These are phyloP conservation scores for Cyprinus carpio DNA, from an alignment of 2,113 vertebrate species.

Conservation along the genomic window DNA sequence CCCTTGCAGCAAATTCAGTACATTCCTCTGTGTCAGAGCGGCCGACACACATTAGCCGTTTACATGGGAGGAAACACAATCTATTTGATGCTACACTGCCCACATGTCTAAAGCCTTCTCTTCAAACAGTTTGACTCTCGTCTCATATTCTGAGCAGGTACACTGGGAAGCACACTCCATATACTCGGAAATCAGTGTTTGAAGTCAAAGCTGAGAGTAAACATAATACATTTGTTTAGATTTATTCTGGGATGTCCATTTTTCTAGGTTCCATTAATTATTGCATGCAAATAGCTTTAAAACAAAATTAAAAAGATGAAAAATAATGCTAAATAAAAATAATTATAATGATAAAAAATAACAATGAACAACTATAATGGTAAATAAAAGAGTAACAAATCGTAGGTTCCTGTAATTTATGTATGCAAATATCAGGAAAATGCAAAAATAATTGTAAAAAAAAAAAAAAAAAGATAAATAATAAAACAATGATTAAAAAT, in stretches of 20 bases:
- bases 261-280: slow-evolving; percentile 65
- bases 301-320: neutral
- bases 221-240: slow-evolving; percentile 72
- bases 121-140: slow-evolving; percentile 73
- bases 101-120: slow-evolving; percentile 73
- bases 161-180: slow-evolving; percentile 63
- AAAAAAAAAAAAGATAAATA: too few relatives aligned
- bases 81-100: slow-evolving; percentile 81
- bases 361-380: neutral
- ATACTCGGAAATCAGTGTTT: slow-evolving; percentile 73
- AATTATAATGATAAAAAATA: neutral
- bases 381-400: too few relatives aligned
- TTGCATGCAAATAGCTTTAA: slow-evolving; percentile 66
- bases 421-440: neutral
- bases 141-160: slow-evolving; percentile 76
- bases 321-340: too few relatives aligned
- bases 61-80: slow-evolving; percentile 81
- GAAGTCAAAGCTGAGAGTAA: slow-evolving; percentile 70
- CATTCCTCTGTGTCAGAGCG: slow-evolving; percentile 79
- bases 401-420: neutral
- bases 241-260: slow-evolving; percentile 67
- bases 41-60: slow-evolving; percentile 74
- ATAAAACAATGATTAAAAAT: too few relatives aligned
- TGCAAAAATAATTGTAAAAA: too few relatives aligned
- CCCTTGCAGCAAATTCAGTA: slow-evolving; percentile 78